Conservation (phyloP, 2,797 vertebrate species). For the Leptoclinus maculatus region DNA sequence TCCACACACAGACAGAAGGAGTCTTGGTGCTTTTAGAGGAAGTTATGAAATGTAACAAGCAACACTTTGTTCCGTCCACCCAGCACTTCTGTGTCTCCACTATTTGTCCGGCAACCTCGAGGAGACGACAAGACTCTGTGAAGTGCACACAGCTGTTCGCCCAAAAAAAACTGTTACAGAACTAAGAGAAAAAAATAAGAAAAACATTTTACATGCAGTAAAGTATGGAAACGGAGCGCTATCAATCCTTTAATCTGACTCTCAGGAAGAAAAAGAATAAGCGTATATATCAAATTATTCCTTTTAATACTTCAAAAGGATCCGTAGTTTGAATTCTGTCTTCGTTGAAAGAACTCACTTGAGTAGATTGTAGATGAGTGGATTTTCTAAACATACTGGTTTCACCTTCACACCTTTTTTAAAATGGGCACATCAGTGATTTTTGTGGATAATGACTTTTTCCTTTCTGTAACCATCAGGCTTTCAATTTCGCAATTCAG, state of each 20-base stretch:
- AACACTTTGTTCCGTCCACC: neutral
- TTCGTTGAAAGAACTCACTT: neutral
- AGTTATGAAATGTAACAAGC: neutral
- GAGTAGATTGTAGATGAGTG: neutral
- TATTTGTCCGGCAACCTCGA: neutral
- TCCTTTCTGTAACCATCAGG: neutral
- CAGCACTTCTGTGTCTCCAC: neutral
- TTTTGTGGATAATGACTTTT: neutral
- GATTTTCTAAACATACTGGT: slow-evolving; percentile 11
- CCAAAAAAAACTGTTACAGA: neutral
- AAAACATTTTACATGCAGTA: neutral
- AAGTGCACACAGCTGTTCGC: neutral
- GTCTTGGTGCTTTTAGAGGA: neutral
- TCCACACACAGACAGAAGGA: neutral
- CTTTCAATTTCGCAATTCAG: neutral
- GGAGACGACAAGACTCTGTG: neutral
- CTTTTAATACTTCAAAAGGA: neutral
- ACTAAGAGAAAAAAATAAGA: neutral
- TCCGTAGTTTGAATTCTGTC: neutral
- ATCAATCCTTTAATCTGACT: slow-evolving; percentile 1
- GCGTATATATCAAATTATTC: neutral
- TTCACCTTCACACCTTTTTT: slow-evolving; percentile 24
- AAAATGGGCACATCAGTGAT: slow-evolving; percentile 26
- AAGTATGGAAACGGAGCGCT: neutral
- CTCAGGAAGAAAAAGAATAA: neutral